These are phyloP conservation scores for Copidosoma aretas DNA, from an alignment of 2,888 invertebrate genomes.

Conservation along the genomic window DNA sequence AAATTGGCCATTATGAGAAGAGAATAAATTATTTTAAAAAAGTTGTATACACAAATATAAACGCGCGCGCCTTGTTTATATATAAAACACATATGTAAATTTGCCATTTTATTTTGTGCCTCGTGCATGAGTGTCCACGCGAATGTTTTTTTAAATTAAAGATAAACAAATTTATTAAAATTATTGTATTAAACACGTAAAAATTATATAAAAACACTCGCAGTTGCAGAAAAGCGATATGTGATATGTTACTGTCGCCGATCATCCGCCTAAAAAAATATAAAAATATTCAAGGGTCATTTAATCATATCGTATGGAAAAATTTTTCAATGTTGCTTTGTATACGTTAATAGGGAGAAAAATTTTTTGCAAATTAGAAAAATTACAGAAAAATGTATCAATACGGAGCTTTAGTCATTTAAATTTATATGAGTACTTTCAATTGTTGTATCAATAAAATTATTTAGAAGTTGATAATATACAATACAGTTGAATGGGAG, in stretches of 20 bases:
- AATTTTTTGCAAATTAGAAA: constrained; percentile 37
- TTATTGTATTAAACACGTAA: constrained; percentile 8
- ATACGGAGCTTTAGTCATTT: not conserved
- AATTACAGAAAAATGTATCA: constrained; percentile 9
- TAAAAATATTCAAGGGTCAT: constrained; percentile 21
- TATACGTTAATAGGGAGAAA: constrained; percentile 13
- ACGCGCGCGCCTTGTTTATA: constrained; percentile 27
- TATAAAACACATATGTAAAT: constrained; percentile 26
- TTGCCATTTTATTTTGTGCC: constrained; percentile 33
- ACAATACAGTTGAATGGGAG: too few species aligned
- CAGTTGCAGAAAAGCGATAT: constrained; percentile 20
- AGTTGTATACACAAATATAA: constrained; percentile 2
- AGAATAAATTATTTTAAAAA: not conserved
- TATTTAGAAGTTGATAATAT: too few species aligned
- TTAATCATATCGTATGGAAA: constrained; percentile 8
- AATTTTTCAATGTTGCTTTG: constrained; percentile 7
- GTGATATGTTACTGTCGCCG: constrained; percentile 36
- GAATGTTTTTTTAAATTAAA: constrained; percentile 21
- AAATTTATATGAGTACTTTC: not conserved
- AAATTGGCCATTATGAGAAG: constrained; percentile 5
- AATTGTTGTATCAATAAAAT: too few species aligned
- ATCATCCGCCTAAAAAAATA: constrained; percentile 35
- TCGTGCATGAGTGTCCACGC: constrained; percentile 26
- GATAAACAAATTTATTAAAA: constrained; percentile 5
- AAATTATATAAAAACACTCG: constrained; percentile 11